Conservation (phyloP, 2,113 vertebrate species). For the Siniperca chuatsi region DNA sequence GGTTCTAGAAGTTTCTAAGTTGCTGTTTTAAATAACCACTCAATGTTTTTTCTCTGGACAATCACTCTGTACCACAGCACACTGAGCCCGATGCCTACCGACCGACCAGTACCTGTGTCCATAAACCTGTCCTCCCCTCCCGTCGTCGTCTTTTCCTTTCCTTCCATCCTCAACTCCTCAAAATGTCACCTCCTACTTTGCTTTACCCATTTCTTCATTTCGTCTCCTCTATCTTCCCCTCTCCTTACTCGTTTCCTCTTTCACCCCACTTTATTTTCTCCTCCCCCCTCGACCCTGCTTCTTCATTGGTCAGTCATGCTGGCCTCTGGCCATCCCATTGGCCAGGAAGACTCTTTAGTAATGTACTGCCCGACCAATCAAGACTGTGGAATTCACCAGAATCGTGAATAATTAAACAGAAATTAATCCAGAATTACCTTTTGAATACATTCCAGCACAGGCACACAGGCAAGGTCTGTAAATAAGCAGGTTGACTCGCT, state of each 20-base stretch:
- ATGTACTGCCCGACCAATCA: conserved; percentile 78
- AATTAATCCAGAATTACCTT: conserved; percentile 45
- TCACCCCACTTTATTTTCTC: conserved; percentile 7
- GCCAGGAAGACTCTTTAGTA: conserved; percentile 70
- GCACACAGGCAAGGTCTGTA: conserved; percentile 64
- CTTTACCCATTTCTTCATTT: background rate
- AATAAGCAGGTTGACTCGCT: conserved; percentile 40
- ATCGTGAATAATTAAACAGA: conserved; percentile 43
- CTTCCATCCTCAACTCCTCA: background rate
- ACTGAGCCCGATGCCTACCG: conserved; percentile 81
- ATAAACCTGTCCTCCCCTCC: conserved; percentile 34
- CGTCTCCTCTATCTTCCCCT: background rate
- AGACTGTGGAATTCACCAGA: conserved; percentile 75
- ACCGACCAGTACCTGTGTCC: conserved; percentile 80
- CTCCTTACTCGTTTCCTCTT: background rate
- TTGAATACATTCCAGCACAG: conserved; percentile 80
- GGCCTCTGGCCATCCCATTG: conserved; percentile 58
- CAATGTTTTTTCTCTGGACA: conserved; percentile 79
- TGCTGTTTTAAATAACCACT: conserved; percentile 71
- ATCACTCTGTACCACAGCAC: conserved; percentile 84
- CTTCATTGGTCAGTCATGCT: conserved; percentile 62
- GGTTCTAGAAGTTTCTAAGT: conserved; percentile 51
- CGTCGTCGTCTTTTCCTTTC: conserved; percentile 13
- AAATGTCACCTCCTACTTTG: background rate
- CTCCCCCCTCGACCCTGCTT: background rate